These are phyloP conservation scores for Strix occidentalis DNA, from an alignment of 2,797 vertebrate species.

Conservation along the genomic window DNA sequence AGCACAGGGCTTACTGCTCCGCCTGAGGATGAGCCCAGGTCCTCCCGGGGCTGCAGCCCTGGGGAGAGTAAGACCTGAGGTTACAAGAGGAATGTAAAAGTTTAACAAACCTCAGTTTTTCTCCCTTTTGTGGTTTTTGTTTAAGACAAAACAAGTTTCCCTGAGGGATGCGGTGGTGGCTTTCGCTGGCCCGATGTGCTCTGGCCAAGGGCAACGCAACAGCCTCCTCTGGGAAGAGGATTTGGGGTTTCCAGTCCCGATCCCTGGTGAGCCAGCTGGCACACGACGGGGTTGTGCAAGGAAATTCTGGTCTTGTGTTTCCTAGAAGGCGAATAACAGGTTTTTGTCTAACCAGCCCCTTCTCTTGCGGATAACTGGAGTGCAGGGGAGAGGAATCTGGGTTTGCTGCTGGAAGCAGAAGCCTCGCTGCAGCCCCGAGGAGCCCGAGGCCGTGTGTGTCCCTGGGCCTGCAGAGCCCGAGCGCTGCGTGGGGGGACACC, in stretches of 20 bases:
- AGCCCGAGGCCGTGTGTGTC: background rate
- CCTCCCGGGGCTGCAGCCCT: accelerated
- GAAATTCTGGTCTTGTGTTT: background rate
- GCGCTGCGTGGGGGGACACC: accelerated
- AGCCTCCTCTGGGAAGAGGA: background rate
- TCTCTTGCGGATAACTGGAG: background rate
- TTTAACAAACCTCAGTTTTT: background rate
- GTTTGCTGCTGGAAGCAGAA: background rate
- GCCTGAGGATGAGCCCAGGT: background rate
- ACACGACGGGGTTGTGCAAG: background rate
- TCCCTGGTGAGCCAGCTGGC: background rate
- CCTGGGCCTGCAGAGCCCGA: accelerated
- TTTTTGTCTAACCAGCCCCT: background rate
- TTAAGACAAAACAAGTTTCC: background rate
- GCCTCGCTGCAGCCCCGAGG: background rate
- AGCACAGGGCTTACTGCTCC: too few relatives aligned
- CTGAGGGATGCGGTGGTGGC: background rate
- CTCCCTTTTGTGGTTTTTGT: background rate
- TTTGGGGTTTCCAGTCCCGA: background rate
- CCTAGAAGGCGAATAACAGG: background rate
- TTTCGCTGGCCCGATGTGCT: too few relatives aligned
- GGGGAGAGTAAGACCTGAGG: background rate
- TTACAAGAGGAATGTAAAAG: background rate
- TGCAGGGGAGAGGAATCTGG: background rate
- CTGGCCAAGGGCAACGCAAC: background rate